A percentile compares a stretch with the other conserved stretches of the same genome.
Evolutionary conservation across 2,113 vertebrate genomes (phyloP).

Genomic region (Esox niger): DNA sequence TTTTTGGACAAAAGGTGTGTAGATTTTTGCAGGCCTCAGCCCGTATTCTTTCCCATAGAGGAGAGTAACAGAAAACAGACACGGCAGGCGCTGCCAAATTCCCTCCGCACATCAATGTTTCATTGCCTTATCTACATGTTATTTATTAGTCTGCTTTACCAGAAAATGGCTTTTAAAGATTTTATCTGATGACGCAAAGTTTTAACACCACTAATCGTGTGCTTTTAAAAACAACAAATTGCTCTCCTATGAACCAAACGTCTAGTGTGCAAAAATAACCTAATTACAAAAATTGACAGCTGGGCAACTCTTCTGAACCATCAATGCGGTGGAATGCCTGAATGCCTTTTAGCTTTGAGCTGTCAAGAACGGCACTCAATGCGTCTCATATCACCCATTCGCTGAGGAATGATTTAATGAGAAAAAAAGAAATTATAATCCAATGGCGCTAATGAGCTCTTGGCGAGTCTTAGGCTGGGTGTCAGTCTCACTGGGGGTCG

Average conservation of each 20-base stretch:
- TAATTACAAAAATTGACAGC: slow-evolving; percentile 51
- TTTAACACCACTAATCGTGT: slow-evolving; percentile 31
- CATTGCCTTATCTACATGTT: slow-evolving; percentile 6
- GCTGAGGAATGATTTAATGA: slow-evolving; percentile 55
- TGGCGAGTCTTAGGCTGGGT: slow-evolving; percentile 26
- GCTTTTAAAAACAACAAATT: slow-evolving; percentile 3
- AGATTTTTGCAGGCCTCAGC: slow-evolving; percentile 61
- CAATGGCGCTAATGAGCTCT: slow-evolving; percentile 48
- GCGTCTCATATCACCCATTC: slow-evolving; percentile 26
- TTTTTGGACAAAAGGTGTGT: slow-evolving; percentile 14
- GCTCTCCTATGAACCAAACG: slow-evolving; percentile 6
- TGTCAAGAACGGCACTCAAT: slow-evolving; percentile 23
- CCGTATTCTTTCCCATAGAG: slow-evolving; percentile 57
- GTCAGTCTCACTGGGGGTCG: slow-evolving; percentile 34
- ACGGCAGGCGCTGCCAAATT: slow-evolving; percentile 46
- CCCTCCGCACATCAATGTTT: slow-evolving; percentile 25
- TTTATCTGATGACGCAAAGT: slow-evolving; percentile 10
- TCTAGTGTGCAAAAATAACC: slow-evolving; percentile 40
- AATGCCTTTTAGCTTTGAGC: slow-evolving; percentile 12
- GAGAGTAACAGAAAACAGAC: slow-evolving; percentile 52
- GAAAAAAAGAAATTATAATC: too few species aligned
- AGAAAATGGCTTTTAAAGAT: not conserved
- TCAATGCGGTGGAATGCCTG: slow-evolving; percentile 26
- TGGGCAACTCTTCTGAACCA: slow-evolving; percentile 21
- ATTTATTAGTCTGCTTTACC: not conserved